Percentiles rank a stretch among this genome's conserved stretches.
phyloP scores from a whole-genome alignment of 2,113 vertebrate species.

The Diadophis punctatus region DNA sequence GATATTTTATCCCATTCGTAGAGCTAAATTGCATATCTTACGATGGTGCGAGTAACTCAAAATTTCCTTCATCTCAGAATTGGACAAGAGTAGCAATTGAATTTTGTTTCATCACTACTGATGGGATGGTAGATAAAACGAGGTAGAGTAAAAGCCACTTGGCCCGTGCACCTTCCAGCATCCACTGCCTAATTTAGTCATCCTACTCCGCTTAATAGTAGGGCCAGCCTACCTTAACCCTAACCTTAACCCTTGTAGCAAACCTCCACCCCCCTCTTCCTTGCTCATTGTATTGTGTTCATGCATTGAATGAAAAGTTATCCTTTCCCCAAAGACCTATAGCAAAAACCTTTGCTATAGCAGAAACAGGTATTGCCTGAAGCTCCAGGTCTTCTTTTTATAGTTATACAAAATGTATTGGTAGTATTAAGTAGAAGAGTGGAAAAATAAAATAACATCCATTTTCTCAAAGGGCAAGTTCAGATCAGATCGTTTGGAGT shows the following conservation, averaged over 20 bases:
- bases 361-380: slow-evolving; percentile 3
- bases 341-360: slow-evolving; percentile 25
- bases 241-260: background rate
- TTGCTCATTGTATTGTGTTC: background rate
- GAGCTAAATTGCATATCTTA: background rate
- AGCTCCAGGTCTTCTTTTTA: background rate
- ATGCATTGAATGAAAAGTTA: background rate
- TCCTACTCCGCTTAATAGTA: background rate
- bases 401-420: background rate
- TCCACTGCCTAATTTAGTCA: background rate
- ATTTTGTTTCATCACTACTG: background rate
- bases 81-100: background rate
- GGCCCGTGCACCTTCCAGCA: background rate
- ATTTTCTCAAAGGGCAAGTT: slow-evolving; percentile 14
- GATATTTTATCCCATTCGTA: background rate
- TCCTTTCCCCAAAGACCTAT: background rate
- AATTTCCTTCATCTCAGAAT: background rate
- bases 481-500: background rate
- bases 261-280: background rate
- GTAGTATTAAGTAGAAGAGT: background rate
- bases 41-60: background rate
- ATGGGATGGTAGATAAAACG: background rate
- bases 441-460: background rate
- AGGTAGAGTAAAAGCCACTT: background rate
- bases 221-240: background rate